Evolutionary conservation across 2,797 vertebrate species (phyloP), one percentile per base, ranked within the genome.

Genomic region (Coluber constrictor): DNA sequence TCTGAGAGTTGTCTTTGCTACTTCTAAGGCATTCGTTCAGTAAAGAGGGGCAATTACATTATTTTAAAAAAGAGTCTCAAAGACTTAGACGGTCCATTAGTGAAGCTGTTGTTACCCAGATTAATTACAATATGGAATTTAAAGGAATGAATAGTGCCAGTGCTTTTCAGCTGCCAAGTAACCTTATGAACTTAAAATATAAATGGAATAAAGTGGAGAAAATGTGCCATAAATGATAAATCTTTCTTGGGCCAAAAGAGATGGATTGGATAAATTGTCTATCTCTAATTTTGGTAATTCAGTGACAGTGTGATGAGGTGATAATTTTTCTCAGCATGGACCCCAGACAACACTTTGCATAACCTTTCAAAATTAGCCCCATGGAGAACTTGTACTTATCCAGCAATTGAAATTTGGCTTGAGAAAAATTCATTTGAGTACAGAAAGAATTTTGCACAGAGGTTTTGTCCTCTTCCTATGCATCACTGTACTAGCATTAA

Each of bases 281-380:
- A 87, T 93, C 61, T 93, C 59, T 94, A 94, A 92, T 96, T 94
- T 93, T 89, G 92, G 55, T 6, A 1, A 74, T 92, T 96, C 94
- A 87, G 0, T 93, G 60, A 8, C 94, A 27, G 79, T 92, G 6
- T 92, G 90, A 96, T 91, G 92, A 93, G 11, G 86, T 94, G 88
- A 89, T 96, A 11, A 70, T 93, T 95, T 95, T 95, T 95, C 94
- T 93, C 57, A 23, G 51, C 93, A 70, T 27, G 95, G 37, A 83
- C 66, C 91, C 89, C 70, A 95, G 93, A 91, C 95, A 87, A 54
- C 92, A 89, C 5, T 96, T 92, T 93, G 74, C 88, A 93, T 94
- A 93, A 70, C 10, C 13, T 91, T 95, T 96, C 93, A 94, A 96
- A 95, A 94, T 96, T 95, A 95, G 90, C 10, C 91, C 37, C 29